phyloP scores from a whole-genome alignment of 1,140 invertebrate species.

The Latrodectus geometricus region DNA sequence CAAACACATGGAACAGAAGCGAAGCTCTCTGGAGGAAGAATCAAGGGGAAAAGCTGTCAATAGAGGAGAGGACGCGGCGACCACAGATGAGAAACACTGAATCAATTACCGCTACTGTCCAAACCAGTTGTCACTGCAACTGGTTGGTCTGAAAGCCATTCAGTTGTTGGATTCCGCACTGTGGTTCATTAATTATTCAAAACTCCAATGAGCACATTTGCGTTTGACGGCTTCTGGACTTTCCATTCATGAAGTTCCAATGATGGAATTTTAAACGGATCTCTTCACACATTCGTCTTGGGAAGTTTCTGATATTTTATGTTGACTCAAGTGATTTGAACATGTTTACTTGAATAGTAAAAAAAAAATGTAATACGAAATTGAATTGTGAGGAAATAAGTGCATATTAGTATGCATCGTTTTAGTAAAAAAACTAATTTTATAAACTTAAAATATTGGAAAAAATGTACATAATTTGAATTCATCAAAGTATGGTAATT shows the following conservation, averaged over 20 bases:
- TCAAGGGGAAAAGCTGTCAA: neutral
- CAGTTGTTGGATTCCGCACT: neutral
- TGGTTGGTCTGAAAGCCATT: constrained; percentile 15
- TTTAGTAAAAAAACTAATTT: too few relatives aligned
- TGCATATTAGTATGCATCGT: too few relatives aligned
- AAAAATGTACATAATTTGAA: too few relatives aligned
- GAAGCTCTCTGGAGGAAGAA: neutral
- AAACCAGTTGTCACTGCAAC: constrained; percentile 25
- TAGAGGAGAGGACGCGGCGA: neutral
- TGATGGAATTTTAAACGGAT: neutral
- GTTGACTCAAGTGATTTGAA: too few relatives aligned
- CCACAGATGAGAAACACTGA: constrained; percentile 18
- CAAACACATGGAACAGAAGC: neutral
- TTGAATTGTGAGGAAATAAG: too few relatives aligned
- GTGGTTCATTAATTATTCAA: constrained; percentile 35
- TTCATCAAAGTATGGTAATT: too few relatives aligned
- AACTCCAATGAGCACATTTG: constrained; percentile 16
- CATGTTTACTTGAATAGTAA: too few relatives aligned
- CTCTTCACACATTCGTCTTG: too few relatives aligned
- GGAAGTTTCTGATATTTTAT: too few relatives aligned
- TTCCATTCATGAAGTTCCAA: neutral
- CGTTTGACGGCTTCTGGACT: neutral
- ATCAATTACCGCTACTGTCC: constrained; percentile 39
- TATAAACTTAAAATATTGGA: too few relatives aligned
- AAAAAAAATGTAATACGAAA: too few relatives aligned